Evolutionary conservation across 2,113 vertebrate genomes (phyloP).

Genomic region (Abramis brama): DNA sequence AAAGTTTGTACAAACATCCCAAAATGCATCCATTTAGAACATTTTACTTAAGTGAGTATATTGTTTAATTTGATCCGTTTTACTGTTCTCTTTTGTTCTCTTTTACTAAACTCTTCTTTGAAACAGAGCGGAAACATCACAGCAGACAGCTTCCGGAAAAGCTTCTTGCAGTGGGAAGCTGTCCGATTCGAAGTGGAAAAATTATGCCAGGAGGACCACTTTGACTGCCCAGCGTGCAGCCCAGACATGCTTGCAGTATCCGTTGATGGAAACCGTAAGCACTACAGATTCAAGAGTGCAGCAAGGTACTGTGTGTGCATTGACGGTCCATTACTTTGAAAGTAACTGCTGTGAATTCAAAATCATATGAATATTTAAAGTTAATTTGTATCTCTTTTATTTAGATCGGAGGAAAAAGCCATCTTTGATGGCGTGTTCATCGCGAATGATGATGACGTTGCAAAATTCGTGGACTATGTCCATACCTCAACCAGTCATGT

Average conservation of each 20-base stretch:
- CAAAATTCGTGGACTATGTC: constrained; percentile 21
- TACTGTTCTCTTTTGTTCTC: background rate
- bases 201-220: background rate
- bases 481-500: constrained; percentile 29
- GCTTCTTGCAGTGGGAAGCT: background rate
- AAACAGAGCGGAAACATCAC: background rate
- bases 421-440: constrained; percentile 45
- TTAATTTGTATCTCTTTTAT: too few species aligned
- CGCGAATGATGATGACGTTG: constrained; percentile 31
- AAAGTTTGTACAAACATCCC: too few species aligned
- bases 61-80: too few species aligned
- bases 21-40: too few species aligned
- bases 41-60: too few species aligned
- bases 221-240: background rate
- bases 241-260: background rate
- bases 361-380: too few species aligned
- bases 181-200: background rate
- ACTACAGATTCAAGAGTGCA: constrained; percentile 20
- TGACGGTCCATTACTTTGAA: too few species aligned
- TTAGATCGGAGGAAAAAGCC: constrained; percentile 5
- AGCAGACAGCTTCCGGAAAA: constrained; percentile 1
- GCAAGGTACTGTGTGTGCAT: background rate
- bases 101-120: background rate
- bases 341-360: too few species aligned
- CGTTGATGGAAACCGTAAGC: background rate